Percentiles rank a stretch among this genome's conserved stretches.
Evolutionary conservation across 2,888 invertebrate species (phyloP).

Genomic region (Callyntrura sp.): DNA sequence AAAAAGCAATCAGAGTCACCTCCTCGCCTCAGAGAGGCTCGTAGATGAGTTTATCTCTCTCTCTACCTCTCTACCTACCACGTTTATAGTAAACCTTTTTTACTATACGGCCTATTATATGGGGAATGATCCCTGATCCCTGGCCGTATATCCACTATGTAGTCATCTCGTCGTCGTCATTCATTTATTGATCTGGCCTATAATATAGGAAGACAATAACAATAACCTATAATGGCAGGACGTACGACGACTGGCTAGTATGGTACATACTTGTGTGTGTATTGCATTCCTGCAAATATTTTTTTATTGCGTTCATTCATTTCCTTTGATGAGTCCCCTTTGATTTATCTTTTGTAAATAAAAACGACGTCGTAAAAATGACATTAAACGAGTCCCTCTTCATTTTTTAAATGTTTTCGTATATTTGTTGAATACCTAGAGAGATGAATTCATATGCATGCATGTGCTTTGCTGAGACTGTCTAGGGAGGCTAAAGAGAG

Average conservation of each 20-base stretch:
- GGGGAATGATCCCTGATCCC: no score
- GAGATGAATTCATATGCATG: neutral
- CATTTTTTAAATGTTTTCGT: constrained; percentile 4
- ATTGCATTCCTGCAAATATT: constrained; percentile 31
- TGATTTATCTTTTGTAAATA: constrained; percentile 20
- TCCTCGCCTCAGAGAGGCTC: neutral
- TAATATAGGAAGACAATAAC: constrained; percentile 1
- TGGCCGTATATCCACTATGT: neutral
- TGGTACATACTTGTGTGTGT: neutral
- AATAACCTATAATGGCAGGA: constrained; percentile 23
- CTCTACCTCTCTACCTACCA: neutral
- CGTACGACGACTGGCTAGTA: no score
- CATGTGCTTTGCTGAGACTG: no score
- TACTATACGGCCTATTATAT: no score
- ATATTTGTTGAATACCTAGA: neutral
- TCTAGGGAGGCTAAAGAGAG: neutral
- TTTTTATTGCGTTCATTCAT: constrained; percentile 52
- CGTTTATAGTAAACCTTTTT: neutral
- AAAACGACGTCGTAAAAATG: constrained; percentile 29
- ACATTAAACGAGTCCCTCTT: constrained; percentile 38
- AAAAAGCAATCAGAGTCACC: constrained; percentile 63
- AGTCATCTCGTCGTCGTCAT: constrained; percentile 1
- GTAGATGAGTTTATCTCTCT: neutral
- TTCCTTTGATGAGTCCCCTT: constrained; percentile 51
- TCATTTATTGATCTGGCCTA: constrained; percentile 13